These are phyloP conservation scores for Philonicus albiceps DNA, from an alignment of 2,888 invertebrate genomes.

Conservation along the genomic window DNA sequence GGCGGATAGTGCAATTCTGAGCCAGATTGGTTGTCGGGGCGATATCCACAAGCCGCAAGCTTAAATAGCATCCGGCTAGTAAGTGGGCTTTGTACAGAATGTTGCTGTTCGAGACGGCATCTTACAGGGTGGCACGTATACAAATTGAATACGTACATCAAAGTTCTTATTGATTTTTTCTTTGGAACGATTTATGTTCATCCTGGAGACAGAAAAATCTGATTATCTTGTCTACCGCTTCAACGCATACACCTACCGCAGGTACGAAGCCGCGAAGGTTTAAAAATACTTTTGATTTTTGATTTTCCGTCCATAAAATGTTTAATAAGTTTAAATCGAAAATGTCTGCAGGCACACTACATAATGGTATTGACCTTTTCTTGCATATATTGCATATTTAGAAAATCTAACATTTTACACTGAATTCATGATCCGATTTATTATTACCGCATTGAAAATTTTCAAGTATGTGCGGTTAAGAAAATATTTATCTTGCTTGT, in stretches of 20 bases:
- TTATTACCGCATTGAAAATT: not conserved
- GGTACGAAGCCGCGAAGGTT: not conserved
- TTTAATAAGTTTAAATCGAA: not conserved
- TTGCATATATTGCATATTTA: not conserved
- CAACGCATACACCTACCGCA: not conserved
- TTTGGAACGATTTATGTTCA: not conserved
- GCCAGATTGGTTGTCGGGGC: not conserved
- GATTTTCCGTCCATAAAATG: not conserved
- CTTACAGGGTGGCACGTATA: not conserved
- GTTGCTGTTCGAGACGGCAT: not conserved
- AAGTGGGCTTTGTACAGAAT: not conserved
- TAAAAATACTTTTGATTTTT: not conserved
- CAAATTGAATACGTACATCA: not conserved
- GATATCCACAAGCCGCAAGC: not conserved
- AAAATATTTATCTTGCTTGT: not conserved
- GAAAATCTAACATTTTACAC: not conserved
- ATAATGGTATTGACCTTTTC: not conserved
- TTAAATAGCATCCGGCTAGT: not conserved
- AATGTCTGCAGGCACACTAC: not conserved
- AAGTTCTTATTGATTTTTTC: not conserved
- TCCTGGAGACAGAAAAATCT: not conserved
- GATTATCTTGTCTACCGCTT: not conserved
- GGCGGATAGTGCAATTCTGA: not conserved
- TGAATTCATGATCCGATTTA: not conserved
- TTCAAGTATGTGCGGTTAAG: not conserved